phyloP scores from a whole-genome alignment of 37 sponge, comb jelly and placozoan species.

The Amphimedon queenslandica region DNA sequence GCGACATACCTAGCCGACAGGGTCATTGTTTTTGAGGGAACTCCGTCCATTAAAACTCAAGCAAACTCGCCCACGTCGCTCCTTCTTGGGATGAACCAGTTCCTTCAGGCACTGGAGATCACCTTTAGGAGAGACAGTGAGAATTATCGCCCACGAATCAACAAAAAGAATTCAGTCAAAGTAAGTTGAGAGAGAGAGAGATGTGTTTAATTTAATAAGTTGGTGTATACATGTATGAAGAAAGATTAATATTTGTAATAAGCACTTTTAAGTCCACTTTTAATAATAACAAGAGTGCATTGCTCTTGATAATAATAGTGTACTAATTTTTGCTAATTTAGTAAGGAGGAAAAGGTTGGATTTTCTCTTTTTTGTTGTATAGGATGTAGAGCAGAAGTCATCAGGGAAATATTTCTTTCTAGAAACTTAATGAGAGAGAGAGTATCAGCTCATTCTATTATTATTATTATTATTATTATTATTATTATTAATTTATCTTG shows the following conservation, averaged over 20 bases:
- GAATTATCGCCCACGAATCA: constrained; percentile 94
- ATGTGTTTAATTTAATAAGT: too few relatives aligned
- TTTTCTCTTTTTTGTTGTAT: neutral
- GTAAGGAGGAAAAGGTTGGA: too few relatives aligned
- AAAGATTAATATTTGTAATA: too few relatives aligned
- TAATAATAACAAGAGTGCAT: neutral
- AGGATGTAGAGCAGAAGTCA: constrained; percentile 96
- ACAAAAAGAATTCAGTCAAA: constrained; percentile 96
- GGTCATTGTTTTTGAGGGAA: constrained; percentile 96
- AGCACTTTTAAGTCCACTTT: too few relatives aligned
- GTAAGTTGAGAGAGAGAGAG: constrained; percentile 21
- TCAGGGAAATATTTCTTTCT: constrained; percentile 95
- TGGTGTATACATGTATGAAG: too few relatives aligned
- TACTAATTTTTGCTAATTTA: too few relatives aligned
- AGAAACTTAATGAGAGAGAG: constrained; percentile 74
- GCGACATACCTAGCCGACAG: constrained; percentile 97
- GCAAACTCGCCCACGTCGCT: constrained; percentile 87
- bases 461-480: too few relatives aligned
- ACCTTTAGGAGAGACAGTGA: constrained; percentile 94
- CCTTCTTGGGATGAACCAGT: constrained; percentile 94
- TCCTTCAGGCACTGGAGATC: constrained; percentile 84
- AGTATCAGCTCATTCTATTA: too few relatives aligned
- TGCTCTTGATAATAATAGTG: too few relatives aligned
- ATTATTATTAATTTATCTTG: too few relatives aligned
- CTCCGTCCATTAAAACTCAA: constrained; percentile 74